Conservation (phyloP, 2,113 vertebrate species). For the Sebastes fasciatus region DNA sequence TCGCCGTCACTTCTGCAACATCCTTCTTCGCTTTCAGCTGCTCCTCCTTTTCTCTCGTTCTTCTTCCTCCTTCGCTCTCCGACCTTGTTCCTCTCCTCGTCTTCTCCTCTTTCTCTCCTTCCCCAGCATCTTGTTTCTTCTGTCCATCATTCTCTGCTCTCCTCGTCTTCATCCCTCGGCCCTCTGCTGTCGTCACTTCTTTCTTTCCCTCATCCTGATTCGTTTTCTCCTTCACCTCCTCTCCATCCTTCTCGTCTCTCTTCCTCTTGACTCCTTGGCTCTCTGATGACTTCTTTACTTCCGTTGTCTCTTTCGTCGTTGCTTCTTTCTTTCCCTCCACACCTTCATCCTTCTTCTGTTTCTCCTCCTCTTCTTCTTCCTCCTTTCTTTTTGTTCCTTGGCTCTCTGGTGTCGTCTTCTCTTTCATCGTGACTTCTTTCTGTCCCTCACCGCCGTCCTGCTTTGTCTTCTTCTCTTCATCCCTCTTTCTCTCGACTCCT, state of each 20-base stretch:
- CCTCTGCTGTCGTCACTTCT: not conserved
- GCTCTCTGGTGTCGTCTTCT: not conserved
- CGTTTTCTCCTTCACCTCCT: not conserved
- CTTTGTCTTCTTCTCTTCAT: not conserved
- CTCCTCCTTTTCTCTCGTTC: not conserved
- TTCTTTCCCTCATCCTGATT: not conserved
- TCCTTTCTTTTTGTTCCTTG: slow-evolving; percentile 1
- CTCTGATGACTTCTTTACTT: not conserved
- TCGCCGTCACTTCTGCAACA: too few relatives aligned
- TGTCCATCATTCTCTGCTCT: not conserved
- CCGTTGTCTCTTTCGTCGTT: not conserved
- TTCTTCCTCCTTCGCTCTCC: too few relatives aligned
- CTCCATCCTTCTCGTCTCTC: not conserved
- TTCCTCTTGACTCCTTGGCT: slow-evolving; percentile 18
- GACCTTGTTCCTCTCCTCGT: too few relatives aligned
- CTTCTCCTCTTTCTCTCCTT: too few relatives aligned
- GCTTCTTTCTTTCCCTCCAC: not conserved
- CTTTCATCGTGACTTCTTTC: not conserved
- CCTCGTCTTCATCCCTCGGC: slow-evolving; percentile 3
- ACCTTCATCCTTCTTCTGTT: not conserved
- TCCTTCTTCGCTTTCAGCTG: too few relatives aligned
- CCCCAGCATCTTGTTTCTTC: too few relatives aligned
- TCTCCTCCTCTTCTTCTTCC: slow-evolving; percentile 21
- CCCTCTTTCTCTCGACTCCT: slow-evolving; percentile 27
- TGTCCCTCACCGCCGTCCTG: not conserved